A percentile compares a stretch with the other conserved stretches of the same genome.
Conservation (phyloP, 1,140 invertebrate genomes). For the Panagrolaimus sp. region DNA sequence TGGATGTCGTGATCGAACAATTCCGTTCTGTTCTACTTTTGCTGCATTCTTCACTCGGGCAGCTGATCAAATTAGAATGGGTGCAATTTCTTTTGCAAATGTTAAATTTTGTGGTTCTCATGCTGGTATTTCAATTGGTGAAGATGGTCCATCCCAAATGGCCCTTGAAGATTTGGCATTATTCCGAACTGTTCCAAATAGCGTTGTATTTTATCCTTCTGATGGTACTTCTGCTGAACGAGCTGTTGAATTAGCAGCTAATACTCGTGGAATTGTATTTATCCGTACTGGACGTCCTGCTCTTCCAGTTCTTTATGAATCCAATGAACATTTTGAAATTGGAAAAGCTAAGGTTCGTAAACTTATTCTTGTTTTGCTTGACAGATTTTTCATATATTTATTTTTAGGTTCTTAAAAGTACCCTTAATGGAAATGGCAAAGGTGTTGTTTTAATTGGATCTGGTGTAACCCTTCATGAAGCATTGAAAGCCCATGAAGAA, state of each 20-base stretch:
- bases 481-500: conserved; percentile 74
- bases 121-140: conserved; percentile 79
- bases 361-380: no score
- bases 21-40: conserved; percentile 71
- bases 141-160: conserved; percentile 89
- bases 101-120: conserved; percentile 91
- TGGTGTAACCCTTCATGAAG: conserved; percentile 86
- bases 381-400: no score
- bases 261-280: conserved; percentile 88
- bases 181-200: conserved; percentile 83
- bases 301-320: conserved; percentile 79
- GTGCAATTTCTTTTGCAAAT: conserved; percentile 94
- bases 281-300: conserved; percentile 88
- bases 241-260: conserved; percentile 90
- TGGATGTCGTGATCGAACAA: conserved; percentile 52
- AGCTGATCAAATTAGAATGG: conserved; percentile 97
- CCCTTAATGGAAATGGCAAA: conserved; percentile 66
- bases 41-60: conserved; percentile 92
- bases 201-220: conserved; percentile 90
- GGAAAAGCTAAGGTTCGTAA: conserved; percentile 65
- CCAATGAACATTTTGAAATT: conserved; percentile 75
- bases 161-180: conserved; percentile 92
- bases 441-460: conserved; percentile 78
- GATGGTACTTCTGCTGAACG: conserved; percentile 90
- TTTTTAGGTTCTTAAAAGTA: conserved; percentile 75